Conservation (phyloP, 2,888 invertebrate genomes). For the Tupiocoris notatus region DNA sequence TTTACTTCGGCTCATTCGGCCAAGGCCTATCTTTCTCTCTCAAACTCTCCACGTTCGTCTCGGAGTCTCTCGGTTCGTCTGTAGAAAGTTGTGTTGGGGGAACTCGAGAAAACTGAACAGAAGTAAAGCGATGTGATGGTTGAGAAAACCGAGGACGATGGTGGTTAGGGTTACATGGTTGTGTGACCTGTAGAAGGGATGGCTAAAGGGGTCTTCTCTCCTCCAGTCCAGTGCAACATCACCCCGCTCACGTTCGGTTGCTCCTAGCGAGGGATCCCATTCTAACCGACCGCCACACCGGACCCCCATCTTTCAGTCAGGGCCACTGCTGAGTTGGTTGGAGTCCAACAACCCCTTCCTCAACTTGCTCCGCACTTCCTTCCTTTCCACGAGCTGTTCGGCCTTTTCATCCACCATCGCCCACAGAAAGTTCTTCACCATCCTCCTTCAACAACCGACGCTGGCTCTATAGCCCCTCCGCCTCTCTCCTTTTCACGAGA, state of each 20-base stretch:
- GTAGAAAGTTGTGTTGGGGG: background rate
- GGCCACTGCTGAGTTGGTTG: background rate
- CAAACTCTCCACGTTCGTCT: background rate
- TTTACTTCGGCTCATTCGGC: slow-evolving; percentile 8
- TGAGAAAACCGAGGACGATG: background rate
- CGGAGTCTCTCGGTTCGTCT: background rate
- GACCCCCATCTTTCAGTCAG: background rate
- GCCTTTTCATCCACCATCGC: background rate
- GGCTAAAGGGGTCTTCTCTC: background rate
- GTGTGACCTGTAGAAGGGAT: background rate
- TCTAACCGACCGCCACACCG: background rate
- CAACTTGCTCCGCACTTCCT: background rate
- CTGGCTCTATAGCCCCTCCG: background rate
- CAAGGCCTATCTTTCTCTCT: background rate
- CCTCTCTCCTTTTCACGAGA: background rate
- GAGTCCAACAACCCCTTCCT: background rate
- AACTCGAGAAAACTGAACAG: background rate
- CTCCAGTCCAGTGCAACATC: background rate
- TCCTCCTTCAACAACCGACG: background rate
- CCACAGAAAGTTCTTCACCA: background rate
- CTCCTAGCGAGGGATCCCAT: background rate
- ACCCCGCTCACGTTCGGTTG: background rate
- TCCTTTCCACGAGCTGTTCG: background rate
- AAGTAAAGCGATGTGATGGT: background rate
- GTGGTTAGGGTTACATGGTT: background rate